These are phyloP conservation scores for Oreochromis niloticus DNA, from an alignment of 2,113 vertebrate species.

Conservation along the genomic window DNA sequence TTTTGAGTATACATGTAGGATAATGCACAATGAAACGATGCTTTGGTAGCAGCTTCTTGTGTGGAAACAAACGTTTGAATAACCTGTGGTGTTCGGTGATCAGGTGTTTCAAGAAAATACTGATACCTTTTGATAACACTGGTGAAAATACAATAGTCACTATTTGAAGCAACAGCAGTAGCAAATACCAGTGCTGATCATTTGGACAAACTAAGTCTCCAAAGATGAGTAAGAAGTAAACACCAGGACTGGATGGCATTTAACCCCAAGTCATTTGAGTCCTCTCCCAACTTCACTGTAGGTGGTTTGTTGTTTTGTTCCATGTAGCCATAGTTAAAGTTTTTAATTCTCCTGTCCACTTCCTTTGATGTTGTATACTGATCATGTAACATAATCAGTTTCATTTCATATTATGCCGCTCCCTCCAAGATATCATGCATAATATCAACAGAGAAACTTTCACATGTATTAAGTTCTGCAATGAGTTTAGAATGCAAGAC, in stretches of 20 bases:
- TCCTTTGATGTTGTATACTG: neutral
- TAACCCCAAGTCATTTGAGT: neutral
- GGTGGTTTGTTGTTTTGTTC: neutral
- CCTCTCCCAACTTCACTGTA: accelerated
- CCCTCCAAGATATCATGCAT: conserved; percentile 34
- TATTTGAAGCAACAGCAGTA: neutral
- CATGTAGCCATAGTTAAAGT: conserved; percentile 17
- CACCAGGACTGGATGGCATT: neutral
- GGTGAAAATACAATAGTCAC: neutral
- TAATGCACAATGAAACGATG: neutral
- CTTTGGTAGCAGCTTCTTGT: neutral
- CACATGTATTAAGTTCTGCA: conserved; percentile 13
- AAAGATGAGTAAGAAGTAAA: neutral
- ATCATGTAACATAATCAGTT: neutral
- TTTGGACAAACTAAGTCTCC: neutral
- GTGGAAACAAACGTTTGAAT: neutral
- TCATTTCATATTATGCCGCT: conserved; percentile 16
- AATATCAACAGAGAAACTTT: conserved; percentile 19
- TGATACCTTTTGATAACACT: neutral
- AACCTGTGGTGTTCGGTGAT: neutral
- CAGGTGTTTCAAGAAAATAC: neutral
- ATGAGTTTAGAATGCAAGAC: conserved; percentile 3
- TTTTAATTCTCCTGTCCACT: neutral
- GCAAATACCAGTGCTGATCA: neutral
- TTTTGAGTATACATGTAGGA: neutral